These are phyloP conservation scores for Phoxinus dragarum DNA, from an alignment of 2,797 vertebrate species.

Conservation along the genomic window DNA sequence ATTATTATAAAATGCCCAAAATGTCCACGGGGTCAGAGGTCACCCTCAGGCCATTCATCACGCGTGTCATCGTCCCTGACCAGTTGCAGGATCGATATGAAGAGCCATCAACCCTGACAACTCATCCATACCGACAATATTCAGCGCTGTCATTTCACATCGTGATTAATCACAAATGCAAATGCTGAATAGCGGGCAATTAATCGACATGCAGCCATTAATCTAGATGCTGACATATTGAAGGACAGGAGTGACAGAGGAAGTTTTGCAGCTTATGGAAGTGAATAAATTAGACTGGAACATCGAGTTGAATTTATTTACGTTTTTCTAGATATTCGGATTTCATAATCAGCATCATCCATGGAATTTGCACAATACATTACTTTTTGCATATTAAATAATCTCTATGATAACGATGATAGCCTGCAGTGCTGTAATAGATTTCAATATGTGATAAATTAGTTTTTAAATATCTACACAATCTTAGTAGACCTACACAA, in stretches of 20 bases:
- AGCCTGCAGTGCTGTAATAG: no score
- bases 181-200: constrained; percentile 67
- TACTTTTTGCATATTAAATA: no score
- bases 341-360: neutral
- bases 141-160: constrained; percentile 54
- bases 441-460: no score
- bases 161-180: constrained; percentile 69
- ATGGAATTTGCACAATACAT: no score
- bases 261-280: neutral
- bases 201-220: constrained; percentile 65
- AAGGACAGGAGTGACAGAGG: constrained; percentile 21
- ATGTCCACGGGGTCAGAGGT: constrained; percentile 39
- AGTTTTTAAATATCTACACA: neutral
- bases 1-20: constrained; percentile 42
- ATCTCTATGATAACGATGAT: no score
- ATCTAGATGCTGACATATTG: constrained; percentile 64
- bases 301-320: neutral
- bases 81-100: constrained; percentile 43
- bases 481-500: neutral
- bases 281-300: neutral
- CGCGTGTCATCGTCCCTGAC: neutral
- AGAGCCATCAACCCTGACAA: constrained; percentile 45
- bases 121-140: constrained; percentile 50
- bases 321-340: neutral
- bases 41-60: constrained; percentile 47